Conservation (phyloP, 2,888 invertebrate species). For the Exephanes ischioxanthus region DNA sequence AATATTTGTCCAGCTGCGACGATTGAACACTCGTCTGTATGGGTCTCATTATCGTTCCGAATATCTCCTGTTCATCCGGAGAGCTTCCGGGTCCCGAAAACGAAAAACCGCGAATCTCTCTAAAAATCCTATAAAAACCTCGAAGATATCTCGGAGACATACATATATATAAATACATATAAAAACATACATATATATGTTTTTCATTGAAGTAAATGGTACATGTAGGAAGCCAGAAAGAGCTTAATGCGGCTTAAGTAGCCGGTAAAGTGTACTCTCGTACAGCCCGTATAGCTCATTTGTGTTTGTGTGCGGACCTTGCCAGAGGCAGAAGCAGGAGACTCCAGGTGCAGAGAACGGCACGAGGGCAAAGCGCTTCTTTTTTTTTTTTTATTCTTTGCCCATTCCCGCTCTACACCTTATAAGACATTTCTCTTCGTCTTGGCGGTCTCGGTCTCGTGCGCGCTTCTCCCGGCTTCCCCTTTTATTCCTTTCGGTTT, state of each 20-base stretch:
- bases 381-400: conserved; percentile 38
- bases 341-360: conserved; percentile 65
- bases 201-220: not conserved
- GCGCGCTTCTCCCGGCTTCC: conserved; percentile 63
- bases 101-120: not conserved
- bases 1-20: conserved; percentile 11
- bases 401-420: conserved; percentile 38
- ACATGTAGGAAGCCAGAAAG: conserved; percentile 9
- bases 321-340: conserved; percentile 59
- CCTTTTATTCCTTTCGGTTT: conserved; percentile 27
- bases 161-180: not conserved
- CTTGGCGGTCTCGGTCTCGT: conserved; percentile 62
- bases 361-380: conserved; percentile 53
- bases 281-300: not conserved
- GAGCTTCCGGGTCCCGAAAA: conserved; percentile 1
- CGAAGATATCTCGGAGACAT: not conserved
- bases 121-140: not conserved
- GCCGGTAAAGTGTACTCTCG: conserved; percentile 30
- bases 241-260: conserved; percentile 43
- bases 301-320: conserved; percentile 53
- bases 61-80: not conserved
- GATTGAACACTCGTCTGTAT: not conserved
- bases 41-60: not conserved
- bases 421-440: conserved; percentile 40
- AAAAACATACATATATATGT: not conserved